A percentile compares a stretch with the other conserved stretches of the same genome.
Evolutionary conservation across 2,797 vertebrate species (phyloP).

Genomic region (Ctenopoma kingsleyae): DNA sequence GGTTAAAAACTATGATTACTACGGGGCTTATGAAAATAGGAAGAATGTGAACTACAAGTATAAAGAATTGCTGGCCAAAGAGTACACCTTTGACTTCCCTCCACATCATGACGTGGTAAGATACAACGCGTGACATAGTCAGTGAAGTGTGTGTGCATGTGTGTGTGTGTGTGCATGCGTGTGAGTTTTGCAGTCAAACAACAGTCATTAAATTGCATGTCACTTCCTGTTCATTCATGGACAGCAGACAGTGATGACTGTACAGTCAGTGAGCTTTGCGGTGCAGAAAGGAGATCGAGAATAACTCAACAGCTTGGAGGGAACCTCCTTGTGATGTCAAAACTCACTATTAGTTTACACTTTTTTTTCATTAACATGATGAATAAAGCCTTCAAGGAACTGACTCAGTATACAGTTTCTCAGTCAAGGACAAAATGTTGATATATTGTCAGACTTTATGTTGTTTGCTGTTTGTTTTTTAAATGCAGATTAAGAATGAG

Average conservation of each 20-base stretch:
- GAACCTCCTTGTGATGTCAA: slow-evolving; percentile 11
- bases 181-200: background rate
- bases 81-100: slow-evolving; percentile 95
- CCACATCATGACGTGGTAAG: slow-evolving; percentile 91
- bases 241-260: slow-evolving; percentile 10
- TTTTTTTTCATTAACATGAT: slow-evolving; percentile 16
- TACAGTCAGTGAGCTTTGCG: slow-evolving; percentile 30
- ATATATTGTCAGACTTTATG: background rate
- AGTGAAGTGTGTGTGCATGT: slow-evolving; percentile 3
- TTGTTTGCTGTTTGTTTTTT: background rate
- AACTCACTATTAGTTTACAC: background rate
- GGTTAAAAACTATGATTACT: slow-evolving; percentile 93
- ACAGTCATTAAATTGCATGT: background rate
- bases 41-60: slow-evolving; percentile 86
- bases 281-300: slow-evolving; percentile 14
- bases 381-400: slow-evolving; percentile 23
- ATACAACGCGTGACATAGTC: background rate
- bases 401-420: background rate
- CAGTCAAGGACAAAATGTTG: background rate
- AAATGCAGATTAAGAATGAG: slow-evolving; percentile 89
- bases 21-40: slow-evolving; percentile 86
- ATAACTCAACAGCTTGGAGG: slow-evolving; percentile 12
- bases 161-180: slow-evolving; percentile 1
- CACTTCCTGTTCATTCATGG: slow-evolving; percentile 1
- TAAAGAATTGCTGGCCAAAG: slow-evolving; percentile 83